phyloP scores from a whole-genome alignment of 35 echinoderm and acorn worm species.

The Ophioderma brevispina region DNA sequence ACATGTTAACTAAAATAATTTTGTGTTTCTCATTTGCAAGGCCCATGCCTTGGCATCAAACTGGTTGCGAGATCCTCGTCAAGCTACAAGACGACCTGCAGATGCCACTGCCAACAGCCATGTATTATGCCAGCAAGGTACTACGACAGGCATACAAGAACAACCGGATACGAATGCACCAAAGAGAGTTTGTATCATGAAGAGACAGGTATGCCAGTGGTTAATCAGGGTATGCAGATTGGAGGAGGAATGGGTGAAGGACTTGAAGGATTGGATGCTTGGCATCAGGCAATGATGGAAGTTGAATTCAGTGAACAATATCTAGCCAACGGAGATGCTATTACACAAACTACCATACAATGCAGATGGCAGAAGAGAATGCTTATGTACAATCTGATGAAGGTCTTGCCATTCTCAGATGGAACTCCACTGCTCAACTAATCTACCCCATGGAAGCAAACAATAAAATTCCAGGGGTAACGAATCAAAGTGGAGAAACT shows the following conservation, averaged over 20 bases:
- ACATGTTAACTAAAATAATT: too few relatives aligned
- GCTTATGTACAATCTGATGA: neutral
- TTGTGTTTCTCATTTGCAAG: neutral
- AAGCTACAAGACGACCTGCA: neutral
- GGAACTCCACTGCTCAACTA: too few relatives aligned
- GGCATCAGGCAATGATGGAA: neutral
- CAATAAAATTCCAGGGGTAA: too few relatives aligned
- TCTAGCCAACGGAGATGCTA: neutral
- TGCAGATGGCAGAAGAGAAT: neutral
- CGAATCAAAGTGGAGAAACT: neutral
- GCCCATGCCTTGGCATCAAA: neutral
- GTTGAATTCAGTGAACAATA: neutral
- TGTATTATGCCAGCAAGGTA: neutral
- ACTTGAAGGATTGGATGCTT: neutral
- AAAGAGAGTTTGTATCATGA: neutral
- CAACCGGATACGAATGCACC: neutral
- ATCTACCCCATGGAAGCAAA: too few relatives aligned
- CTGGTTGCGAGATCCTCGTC: conserved; percentile 3
- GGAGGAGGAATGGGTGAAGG: neutral
- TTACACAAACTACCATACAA: neutral
- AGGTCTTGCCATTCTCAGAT: neutral
- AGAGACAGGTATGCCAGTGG: neutral
- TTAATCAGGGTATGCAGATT: neutral
- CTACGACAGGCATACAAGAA: neutral
- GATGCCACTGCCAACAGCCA: neutral